Evolutionary conservation across 2,888 invertebrate genomes (phyloP).

Genomic region (Mechanitis mazaeus): DNA sequence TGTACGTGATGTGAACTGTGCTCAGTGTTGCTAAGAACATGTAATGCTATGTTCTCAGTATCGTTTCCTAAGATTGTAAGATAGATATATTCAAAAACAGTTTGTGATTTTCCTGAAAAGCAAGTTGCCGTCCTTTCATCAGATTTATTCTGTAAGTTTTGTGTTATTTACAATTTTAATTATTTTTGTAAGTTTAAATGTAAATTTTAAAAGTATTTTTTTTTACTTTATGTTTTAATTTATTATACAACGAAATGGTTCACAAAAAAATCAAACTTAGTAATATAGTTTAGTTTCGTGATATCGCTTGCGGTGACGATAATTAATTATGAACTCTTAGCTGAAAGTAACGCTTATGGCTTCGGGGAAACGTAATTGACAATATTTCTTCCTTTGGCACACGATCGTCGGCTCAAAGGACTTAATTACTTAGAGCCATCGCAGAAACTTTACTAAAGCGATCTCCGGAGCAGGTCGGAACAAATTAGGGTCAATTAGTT

Average conservation of each 20-base stretch:
- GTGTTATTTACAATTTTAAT: neutral
- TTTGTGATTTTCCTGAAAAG: constrained; percentile 1
- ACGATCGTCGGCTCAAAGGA: neutral
- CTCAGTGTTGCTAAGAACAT: neutral
- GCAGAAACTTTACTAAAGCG: constrained; percentile 3
- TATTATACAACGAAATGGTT: too few species aligned
- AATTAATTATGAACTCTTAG: neutral
- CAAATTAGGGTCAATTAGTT: neutral
- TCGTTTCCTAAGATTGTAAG: neutral
- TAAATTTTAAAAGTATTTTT: neutral
- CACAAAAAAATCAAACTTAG: neutral
- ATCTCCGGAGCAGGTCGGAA: neutral
- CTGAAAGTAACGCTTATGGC: constrained; percentile 1
- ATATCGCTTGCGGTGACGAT: neutral
- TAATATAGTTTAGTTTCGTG: neutral
- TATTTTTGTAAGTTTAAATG: neutral
- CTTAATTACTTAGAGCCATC: constrained; percentile 5
- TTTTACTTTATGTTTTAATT: too few species aligned
- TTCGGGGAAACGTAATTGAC: neutral
- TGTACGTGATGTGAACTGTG: neutral
- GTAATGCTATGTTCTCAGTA: neutral
- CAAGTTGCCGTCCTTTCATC: neutral
- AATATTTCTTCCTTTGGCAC: constrained; percentile 7
- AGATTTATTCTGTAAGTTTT: neutral
- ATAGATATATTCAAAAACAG: neutral